These are phyloP conservation scores for Ophion ventricosus DNA, from an alignment of 2,888 invertebrate genomes.

Conservation along the genomic window DNA sequence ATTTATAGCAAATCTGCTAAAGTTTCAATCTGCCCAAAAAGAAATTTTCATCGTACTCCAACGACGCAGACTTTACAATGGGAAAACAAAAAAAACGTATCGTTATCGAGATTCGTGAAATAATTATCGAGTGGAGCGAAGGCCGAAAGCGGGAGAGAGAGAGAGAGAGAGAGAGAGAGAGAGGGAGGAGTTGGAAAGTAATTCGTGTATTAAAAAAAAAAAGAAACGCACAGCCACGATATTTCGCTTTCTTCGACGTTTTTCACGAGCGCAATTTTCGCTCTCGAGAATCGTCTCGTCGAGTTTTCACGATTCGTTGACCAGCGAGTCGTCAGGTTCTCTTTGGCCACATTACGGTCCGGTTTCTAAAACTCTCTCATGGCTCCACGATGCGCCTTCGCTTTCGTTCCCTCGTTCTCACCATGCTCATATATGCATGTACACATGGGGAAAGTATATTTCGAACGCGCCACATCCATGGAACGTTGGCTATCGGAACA, in stretches of 20 bases:
- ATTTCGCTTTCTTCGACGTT: constrained; percentile 78
- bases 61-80: neutral
- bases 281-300: constrained; percentile 68
- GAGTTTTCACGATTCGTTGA: constrained; percentile 74
- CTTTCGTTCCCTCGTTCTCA: constrained; percentile 73
- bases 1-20: no score
- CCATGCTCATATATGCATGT: constrained; percentile 19
- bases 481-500: neutral
- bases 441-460: neutral
- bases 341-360: constrained; percentile 66
- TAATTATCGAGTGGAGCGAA: constrained; percentile 16
- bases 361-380: constrained; percentile 80
- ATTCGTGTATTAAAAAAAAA: neutral
- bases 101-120: neutral
- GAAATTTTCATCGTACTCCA: neutral
- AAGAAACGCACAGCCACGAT: constrained; percentile 24
- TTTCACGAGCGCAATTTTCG: constrained; percentile 71
- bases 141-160: neutral
- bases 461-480: neutral
- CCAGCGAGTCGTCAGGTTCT: constrained; percentile 18
- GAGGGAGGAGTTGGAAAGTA: constrained; percentile 3
- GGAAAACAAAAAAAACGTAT: neutral
- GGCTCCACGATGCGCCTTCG: constrained; percentile 65
- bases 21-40: neutral
- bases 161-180: no score